These are phyloP conservation scores for Helicolenus hilgendorfi DNA, from an alignment of 2,797 vertebrate genomes.

Conservation along the genomic window DNA sequence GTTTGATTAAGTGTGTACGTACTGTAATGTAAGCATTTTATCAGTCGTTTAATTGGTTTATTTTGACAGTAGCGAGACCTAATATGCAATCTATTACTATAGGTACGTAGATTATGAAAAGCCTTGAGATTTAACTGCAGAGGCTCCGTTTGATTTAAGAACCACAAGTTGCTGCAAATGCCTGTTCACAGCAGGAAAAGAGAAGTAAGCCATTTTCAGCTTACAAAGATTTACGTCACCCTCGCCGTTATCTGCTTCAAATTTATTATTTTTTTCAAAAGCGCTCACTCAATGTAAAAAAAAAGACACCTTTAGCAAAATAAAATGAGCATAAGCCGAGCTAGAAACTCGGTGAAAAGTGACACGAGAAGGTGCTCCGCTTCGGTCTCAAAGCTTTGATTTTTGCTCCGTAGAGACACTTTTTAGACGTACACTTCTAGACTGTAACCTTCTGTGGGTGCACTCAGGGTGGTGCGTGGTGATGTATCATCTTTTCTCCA, in stretches of 20 bases:
- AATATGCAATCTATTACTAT: not conserved
- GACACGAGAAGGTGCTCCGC: constrained; percentile 18
- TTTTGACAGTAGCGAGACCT: not conserved
- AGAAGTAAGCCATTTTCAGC: constrained; percentile 17
- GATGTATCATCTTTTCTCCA: constrained; percentile 22
- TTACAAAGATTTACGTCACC: constrained; percentile 8
- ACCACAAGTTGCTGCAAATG: not conserved
- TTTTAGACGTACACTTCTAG: constrained; percentile 22
- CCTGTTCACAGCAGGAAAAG: constrained; percentile 20
- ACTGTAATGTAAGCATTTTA: not conserved
- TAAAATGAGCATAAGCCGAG: constrained; percentile 1
- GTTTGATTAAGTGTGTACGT: not conserved
- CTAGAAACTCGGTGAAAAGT: constrained; percentile 21
- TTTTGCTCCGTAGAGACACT: constrained; percentile 20
- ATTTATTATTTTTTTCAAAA: constrained; percentile 24
- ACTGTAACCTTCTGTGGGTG: constrained; percentile 22
- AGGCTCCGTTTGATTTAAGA: not conserved
- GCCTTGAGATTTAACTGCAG: not conserved
- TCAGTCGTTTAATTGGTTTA: not conserved
- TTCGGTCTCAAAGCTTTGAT: constrained; percentile 55
- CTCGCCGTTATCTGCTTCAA: constrained; percentile 8
- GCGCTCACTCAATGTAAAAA: not conserved
- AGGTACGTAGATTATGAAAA: constrained; percentile 6
- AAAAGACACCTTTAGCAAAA: not conserved
- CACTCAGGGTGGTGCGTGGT: not conserved